Conservation (phyloP, 2,797 vertebrate species). For the Melanotaenia trifasciata region DNA sequence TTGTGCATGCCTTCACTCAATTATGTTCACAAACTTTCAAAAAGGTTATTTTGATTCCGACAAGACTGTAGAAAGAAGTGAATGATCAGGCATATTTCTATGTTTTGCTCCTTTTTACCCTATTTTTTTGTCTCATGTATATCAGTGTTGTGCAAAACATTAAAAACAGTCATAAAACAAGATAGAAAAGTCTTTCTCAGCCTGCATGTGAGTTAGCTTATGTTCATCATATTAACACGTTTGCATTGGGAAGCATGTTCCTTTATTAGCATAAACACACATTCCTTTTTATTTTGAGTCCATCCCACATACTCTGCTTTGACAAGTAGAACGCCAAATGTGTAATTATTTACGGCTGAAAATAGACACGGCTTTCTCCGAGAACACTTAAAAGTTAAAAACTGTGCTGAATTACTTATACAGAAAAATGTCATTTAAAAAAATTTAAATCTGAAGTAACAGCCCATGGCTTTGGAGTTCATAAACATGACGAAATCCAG, state of each 20-base stretch:
- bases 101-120: background rate
- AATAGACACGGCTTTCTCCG: slow-evolving; percentile 5
- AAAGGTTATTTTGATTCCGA: background rate
- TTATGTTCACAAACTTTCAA: background rate
- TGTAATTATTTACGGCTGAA: slow-evolving; percentile 26
- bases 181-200: background rate
- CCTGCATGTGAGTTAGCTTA: slow-evolving; percentile 9
- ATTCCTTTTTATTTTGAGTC: slow-evolving; percentile 22
- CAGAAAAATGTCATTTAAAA: too few relatives aligned
- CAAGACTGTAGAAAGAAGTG: slow-evolving; percentile 4
- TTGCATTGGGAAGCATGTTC: background rate
- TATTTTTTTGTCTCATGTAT: background rate
- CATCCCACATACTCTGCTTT: slow-evolving; percentile 8
- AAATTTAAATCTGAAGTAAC: too few relatives aligned
- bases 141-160: background rate
- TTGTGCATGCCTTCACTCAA: background rate
- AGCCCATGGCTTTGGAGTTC: too few relatives aligned
- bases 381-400: slow-evolving; percentile 1
- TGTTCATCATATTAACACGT: slow-evolving; percentile 17
- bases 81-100: background rate
- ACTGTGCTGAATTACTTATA: background rate
- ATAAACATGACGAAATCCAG: too few relatives aligned
- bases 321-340: slow-evolving; percentile 10
- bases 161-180: background rate
- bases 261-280: slow-evolving; percentile 22